Evolutionary conservation across 2,113 vertebrate species (phyloP).

Genomic region (Periophthalmus modestus): DNA sequence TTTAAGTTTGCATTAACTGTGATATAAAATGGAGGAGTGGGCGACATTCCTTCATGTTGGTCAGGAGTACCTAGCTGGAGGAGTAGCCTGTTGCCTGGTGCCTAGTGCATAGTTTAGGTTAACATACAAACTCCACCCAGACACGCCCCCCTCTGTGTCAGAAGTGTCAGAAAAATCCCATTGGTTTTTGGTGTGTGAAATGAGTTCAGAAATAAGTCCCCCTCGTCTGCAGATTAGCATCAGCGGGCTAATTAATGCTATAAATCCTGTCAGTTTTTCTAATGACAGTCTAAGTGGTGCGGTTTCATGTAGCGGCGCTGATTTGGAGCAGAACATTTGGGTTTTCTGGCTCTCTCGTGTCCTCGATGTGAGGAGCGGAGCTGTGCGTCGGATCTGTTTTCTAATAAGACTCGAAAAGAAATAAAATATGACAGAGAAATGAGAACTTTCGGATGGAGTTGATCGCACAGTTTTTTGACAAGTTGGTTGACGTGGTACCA

Average conservation of each 20-base stretch:
- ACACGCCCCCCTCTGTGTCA: background rate
- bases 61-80: background rate
- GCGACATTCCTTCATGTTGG: background rate
- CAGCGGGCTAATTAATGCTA: conserved; percentile 75
- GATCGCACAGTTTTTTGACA: too few species aligned
- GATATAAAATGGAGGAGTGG: too few species aligned
- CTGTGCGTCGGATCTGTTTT: too few species aligned
- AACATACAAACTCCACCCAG: background rate
- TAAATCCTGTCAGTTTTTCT: conserved; percentile 68
- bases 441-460: background rate
- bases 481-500: too few species aligned
- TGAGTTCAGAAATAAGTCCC: conserved; percentile 65
- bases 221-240: conserved; percentile 74
- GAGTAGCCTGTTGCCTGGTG: too few species aligned
- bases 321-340: conserved; percentile 69
- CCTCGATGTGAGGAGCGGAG: conserved; percentile 57
- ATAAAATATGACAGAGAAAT: conserved; percentile 38
- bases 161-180: conserved; percentile 12
- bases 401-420: too few species aligned
- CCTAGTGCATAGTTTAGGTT: background rate
- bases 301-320: conserved; percentile 70
- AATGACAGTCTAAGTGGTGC: conserved; percentile 65
- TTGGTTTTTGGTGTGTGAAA: conserved; percentile 33
- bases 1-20: too few species aligned
- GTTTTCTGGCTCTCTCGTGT: conserved; percentile 67